Base-by-base conservation (phyloP, 2,888 invertebrate genomes). In the Masnerella sp. region DNA sequence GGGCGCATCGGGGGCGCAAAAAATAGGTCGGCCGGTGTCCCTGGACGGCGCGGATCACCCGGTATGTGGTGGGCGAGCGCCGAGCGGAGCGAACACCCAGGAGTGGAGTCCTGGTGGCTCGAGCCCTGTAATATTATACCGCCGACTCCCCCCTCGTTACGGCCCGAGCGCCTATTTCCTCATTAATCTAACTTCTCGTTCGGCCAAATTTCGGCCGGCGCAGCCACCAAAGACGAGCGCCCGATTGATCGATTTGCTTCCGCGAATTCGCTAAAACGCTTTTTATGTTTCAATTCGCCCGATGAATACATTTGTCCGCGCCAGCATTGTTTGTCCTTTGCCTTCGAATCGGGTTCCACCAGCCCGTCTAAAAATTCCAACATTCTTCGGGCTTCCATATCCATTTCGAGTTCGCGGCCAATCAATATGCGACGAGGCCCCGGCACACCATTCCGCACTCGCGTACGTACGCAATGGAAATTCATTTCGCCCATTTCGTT, bases 351-450 rank as follows among this genome's bases (percentile, higher is more conserved):
- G 56, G 56, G 68, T 68, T 62, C 69, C 69, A 70, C 68, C 51
- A 47, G 42, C 52, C 77, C 68, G 76, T 80, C 79, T 80, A 82
- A 83, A 85, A 85, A 85, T 86, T 86, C 85, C 86, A 79, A 84
- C 84, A 80, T 83, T 86, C 81, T 78, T 83, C 78, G 61, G 85
- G 86, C 85, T 86, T 86, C 84, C 85, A 79, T 86, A 86, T 86
- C 85, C 82, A 82, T 86, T 84, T 86, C 85, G 85, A 84, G 83
- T 84, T 83, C 79, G 80, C 79, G 77, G 79, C 68, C 80, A 83
- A 85, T 85, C 85, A 78, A 85, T 85, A 85, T 82, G 80, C 80
- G 78, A 77, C 80, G 76, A 75, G 76, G 77, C 79, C 77, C 77
- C 72, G 58, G 59, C 40, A 73, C 74, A 69, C 77, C 77, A 69